Evolutionary conservation across 2,888 invertebrate genomes (phyloP).

Genomic region (Thecocarcelia acutangulata): DNA sequence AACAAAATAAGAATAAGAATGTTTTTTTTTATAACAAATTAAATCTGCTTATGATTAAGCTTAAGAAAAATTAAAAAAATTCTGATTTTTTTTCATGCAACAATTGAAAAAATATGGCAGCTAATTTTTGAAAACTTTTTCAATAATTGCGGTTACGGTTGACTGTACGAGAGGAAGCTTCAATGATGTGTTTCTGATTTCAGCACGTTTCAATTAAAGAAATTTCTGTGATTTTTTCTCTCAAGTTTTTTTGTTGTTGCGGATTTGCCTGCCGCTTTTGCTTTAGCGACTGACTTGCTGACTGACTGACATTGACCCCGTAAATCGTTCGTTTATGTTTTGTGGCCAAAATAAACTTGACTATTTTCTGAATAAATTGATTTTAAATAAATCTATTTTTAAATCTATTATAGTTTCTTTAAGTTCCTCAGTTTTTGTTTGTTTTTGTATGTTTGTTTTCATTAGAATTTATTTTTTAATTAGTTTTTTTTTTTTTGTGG

Average conservation of each 20-base stretch:
- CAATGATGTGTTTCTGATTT: constrained; percentile 22
- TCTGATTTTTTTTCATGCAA: constrained; percentile 40
- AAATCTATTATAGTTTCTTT: constrained; percentile 29
- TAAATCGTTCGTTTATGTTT: constrained; percentile 58
- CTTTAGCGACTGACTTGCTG: constrained; percentile 43
- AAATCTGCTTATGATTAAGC: constrained; percentile 30
- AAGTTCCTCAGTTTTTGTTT: constrained; percentile 30
- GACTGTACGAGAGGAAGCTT: constrained; percentile 47
- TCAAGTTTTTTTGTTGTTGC: background rate
- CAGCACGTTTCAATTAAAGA: constrained; percentile 17
- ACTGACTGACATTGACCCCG: constrained; percentile 67
- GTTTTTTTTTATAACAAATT: constrained; percentile 7
- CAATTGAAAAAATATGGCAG: constrained; percentile 23
- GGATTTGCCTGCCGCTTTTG: constrained; percentile 7
- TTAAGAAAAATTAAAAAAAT: constrained; percentile 1
- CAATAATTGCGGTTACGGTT: constrained; percentile 49
- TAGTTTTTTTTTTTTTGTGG: too few species aligned
- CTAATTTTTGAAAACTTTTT: constrained; percentile 35
- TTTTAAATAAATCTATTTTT: constrained; percentile 54
- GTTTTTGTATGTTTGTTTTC: background rate
- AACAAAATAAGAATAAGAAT: constrained; percentile 13
- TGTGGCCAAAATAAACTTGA: constrained; percentile 58
- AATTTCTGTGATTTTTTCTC: background rate
- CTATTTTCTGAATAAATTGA: constrained; percentile 46
- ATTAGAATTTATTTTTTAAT: too few species aligned